A percentile compares a stretch with the other conserved stretches of the same genome.
These are phyloP conservation scores for Tragulus kanchil DNA, from an alignment of 2,113 vertebrate species.

Conservation along the genomic window DNA sequence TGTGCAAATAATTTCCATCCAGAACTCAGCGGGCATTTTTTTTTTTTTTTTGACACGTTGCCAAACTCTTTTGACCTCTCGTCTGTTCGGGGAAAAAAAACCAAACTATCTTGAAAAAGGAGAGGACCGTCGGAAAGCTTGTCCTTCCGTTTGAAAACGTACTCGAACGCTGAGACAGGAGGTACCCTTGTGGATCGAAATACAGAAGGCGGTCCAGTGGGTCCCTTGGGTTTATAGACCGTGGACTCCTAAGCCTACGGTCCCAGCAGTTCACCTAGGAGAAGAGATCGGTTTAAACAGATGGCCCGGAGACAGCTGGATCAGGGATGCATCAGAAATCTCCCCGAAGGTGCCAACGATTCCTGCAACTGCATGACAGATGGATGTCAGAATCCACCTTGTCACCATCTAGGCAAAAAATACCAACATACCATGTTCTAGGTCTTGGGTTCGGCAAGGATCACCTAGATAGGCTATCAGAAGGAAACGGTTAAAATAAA, in stretches of 20 bases:
- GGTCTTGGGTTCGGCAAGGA: too few species aligned
- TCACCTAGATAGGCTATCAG: background rate
- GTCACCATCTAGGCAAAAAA: background rate
- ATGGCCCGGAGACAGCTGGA: fast-evolving
- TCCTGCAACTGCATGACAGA: background rate
- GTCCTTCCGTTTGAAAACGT: fast-evolving
- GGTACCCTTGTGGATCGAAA: background rate
- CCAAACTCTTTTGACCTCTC: fast-evolving
- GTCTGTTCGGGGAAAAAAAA: fast-evolving
- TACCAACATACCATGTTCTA: background rate
- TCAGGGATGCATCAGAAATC: background rate
- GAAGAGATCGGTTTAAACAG: background rate
- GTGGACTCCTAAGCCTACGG: fast-evolving
- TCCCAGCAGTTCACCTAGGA: fast-evolving
- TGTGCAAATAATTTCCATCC: background rate
- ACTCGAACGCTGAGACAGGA: fast-evolving
- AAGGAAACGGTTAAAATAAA: background rate
- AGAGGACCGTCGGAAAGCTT: fast-evolving
- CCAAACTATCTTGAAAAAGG: background rate
- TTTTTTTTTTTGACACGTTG: fast-evolving
- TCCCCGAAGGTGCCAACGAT: background rate
- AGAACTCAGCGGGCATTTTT: background rate
- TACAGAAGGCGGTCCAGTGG: background rate
- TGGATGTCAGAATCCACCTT: background rate
- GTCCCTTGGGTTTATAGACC: fast-evolving